Percentiles rank a stretch among this genome's conserved stretches.
These are phyloP conservation scores for Flabesymbios commensalis DNA, from an alignment of 2,888 invertebrate species.

Conservation along the genomic window DNA sequence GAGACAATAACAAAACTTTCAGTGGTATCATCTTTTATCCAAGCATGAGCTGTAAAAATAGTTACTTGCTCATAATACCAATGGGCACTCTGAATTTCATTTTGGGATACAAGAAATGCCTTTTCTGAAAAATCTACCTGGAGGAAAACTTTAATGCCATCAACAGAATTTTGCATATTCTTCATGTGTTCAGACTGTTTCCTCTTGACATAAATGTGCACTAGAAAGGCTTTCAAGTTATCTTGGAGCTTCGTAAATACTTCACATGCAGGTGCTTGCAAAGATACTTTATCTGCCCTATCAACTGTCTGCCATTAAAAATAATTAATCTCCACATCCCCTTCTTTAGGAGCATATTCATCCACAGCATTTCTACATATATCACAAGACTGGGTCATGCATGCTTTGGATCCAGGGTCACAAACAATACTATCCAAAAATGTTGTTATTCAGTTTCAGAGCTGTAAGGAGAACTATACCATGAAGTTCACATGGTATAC, in stretches of 20 bases:
- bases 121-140: constrained; percentile 24
- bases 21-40: background rate
- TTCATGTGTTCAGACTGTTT: background rate
- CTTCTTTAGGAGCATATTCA: background rate
- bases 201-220: background rate
- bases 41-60: background rate
- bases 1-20: background rate
- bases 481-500: too few relatives aligned
- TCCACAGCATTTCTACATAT: background rate
- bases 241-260: too few relatives aligned
- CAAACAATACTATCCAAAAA: too few relatives aligned
- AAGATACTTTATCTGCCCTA: background rate
- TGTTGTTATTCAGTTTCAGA: too few relatives aligned
- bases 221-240: background rate
- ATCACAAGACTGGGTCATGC: background rate
- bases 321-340: background rate
- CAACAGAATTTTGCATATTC: background rate
- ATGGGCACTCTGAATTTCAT: constrained; percentile 21
- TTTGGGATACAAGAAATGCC: constrained; percentile 7
- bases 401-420: background rate
- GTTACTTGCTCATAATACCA: constrained; percentile 15
- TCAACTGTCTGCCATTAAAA: background rate
- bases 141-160: constrained; percentile 2
- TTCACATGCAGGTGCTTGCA: background rate
- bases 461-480: too few relatives aligned